phyloP scores from a whole-genome alignment of 1,140 invertebrate genomes.

The Formica selysi region DNA sequence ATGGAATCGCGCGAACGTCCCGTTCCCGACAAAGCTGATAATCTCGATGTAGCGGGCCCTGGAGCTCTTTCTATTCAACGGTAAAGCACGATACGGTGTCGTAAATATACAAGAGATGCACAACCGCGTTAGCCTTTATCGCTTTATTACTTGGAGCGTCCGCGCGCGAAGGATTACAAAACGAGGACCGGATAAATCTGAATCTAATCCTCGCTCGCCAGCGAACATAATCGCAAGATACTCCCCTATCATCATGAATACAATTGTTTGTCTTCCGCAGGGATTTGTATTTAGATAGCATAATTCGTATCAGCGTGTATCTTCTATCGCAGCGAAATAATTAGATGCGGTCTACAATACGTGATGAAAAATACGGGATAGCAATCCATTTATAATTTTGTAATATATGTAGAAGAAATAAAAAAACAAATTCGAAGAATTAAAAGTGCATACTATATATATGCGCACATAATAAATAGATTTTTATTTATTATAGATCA shows the following conservation, averaged over 20 bases:
- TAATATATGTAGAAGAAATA: too few relatives aligned
- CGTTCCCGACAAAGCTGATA: constrained; percentile 10
- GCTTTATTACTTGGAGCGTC: constrained; percentile 56
- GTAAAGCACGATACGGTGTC: constrained; percentile 44
- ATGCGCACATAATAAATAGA: too few relatives aligned
- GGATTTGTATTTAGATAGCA: constrained; percentile 13
- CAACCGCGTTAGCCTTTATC: background rate
- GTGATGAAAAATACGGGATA: too few relatives aligned
- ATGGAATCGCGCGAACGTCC: constrained; percentile 9
- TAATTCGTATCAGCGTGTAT: background rate
- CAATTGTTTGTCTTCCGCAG: constrained; percentile 10
- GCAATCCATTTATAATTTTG: too few relatives aligned
- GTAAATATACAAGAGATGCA: constrained; percentile 51
- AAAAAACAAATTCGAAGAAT: too few relatives aligned
- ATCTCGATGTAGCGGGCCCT: background rate
- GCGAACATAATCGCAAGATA: constrained; percentile 16
- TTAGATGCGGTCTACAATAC: background rate
- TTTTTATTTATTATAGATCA: too few relatives aligned
- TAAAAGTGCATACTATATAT: too few relatives aligned
- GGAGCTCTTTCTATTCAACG: constrained; percentile 41
- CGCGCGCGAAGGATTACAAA: constrained; percentile 42
- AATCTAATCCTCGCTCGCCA: constrained; percentile 17
- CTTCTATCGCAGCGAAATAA: background rate
- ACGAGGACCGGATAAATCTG: constrained; percentile 27
- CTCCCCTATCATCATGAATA: background rate